phyloP scores from a whole-genome alignment of 2,113 vertebrate genomes.

The Etheostoma cragini region DNA sequence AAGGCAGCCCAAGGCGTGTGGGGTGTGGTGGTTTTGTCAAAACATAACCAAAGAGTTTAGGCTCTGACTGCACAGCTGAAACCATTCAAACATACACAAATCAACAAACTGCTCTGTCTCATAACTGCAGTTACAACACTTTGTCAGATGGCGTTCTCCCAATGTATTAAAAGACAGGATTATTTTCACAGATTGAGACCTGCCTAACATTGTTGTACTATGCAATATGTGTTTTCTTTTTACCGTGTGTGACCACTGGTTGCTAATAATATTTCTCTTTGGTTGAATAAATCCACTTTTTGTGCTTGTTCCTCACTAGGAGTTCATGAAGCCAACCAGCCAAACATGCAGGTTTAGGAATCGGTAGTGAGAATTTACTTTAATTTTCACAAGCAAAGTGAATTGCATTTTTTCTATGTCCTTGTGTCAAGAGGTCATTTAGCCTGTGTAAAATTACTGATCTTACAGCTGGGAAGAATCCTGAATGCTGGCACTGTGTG shows the following conservation, averaged over 20 bases:
- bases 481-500: constrained; percentile 50
- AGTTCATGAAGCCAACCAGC: constrained; percentile 38
- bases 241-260: constrained; percentile 38
- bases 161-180: constrained; percentile 42
- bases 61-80: constrained; percentile 22
- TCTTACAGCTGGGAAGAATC: constrained; percentile 32
- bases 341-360: constrained; percentile 6
- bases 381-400: not conserved
- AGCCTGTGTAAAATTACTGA: constrained; percentile 5
- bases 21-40: constrained; percentile 45
- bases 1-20: constrained; percentile 1
- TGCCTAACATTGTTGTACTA: constrained; percentile 70
- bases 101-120: constrained; percentile 2
- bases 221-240: constrained; percentile 70
- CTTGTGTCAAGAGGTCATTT: not conserved
- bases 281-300: constrained; percentile 36
- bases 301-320: constrained; percentile 24
- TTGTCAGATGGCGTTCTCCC: constrained; percentile 16
- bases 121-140: constrained; percentile 20
- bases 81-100: not conserved
- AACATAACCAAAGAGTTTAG: constrained; percentile 42
- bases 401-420: not conserved
- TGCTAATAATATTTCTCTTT: constrained; percentile 28
- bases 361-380: constrained; percentile 3
- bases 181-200: constrained; percentile 41